A percentile compares a stretch with the other conserved stretches of the same genome.
Evolutionary conservation across 2,797 vertebrate genomes (phyloP).

Genomic region (Glyptemys insculpta): DNA sequence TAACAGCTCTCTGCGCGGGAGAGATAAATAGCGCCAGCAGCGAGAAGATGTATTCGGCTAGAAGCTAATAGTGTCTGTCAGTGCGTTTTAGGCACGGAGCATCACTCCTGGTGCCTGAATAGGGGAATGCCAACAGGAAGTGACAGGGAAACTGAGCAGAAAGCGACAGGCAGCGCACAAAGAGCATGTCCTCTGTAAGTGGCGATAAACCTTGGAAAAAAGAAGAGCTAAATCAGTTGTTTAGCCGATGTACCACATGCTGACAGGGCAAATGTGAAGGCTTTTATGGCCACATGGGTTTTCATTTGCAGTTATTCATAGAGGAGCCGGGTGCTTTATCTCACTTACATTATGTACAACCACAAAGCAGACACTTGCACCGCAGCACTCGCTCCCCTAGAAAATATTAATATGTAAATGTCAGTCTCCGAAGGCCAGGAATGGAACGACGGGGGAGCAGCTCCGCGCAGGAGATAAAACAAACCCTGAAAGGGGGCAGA

Average conservation of each 20-base stretch:
- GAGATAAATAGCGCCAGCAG: constrained; percentile 80
- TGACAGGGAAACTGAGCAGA: constrained; percentile 76
- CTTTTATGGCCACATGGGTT: constrained; percentile 77
- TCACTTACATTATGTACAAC: constrained; percentile 79
- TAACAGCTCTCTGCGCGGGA: constrained; percentile 77
- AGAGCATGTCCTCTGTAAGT: constrained; percentile 81
- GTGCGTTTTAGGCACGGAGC: constrained; percentile 67
- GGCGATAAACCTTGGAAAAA: constrained; percentile 79
- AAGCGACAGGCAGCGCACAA: constrained; percentile 79
- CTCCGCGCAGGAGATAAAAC: constrained; percentile 61
- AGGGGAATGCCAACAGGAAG: constrained; percentile 72
- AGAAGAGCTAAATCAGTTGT: constrained; percentile 76
- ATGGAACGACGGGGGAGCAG: constrained; percentile 52
- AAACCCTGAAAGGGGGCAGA: background rate
- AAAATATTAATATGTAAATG: constrained; percentile 84
- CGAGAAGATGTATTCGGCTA: constrained; percentile 42
- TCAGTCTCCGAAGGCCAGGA: constrained; percentile 76
- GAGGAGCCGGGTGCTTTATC: constrained; percentile 79
- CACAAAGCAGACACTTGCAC: constrained; percentile 79
- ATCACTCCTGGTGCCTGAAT: constrained; percentile 56
- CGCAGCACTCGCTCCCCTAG: constrained; percentile 60
- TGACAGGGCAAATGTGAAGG: constrained; percentile 79
- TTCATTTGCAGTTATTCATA: constrained; percentile 79
- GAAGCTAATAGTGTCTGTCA: constrained; percentile 74
- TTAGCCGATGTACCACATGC: constrained; percentile 77